A percentile compares a stretch with the other conserved stretches of the same genome.
phyloP scores from a whole-genome alignment of 2,888 invertebrate species.

The Troides aeacus region DNA sequence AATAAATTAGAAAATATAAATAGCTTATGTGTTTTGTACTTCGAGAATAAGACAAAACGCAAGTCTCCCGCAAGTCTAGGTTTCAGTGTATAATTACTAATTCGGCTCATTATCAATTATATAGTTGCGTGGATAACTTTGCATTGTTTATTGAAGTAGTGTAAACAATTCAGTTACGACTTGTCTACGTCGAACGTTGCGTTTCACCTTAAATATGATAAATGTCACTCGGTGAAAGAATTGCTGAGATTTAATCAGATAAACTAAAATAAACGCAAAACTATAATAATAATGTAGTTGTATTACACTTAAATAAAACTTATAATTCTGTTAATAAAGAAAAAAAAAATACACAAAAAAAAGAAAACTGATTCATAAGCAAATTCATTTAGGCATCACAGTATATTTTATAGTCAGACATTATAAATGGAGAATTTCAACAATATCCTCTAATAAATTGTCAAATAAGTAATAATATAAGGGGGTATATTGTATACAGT shows the following conservation, averaged over 20 bases:
- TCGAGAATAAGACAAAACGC: slow-evolving; percentile 65
- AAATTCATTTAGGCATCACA: slow-evolving; percentile 48
- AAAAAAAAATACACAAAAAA: slow-evolving; percentile 5
- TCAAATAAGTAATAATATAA: slow-evolving; percentile 40
- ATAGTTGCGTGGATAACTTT: slow-evolving; percentile 10
- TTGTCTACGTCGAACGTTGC: slow-evolving; percentile 31
- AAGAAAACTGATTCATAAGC: slow-evolving; percentile 39
- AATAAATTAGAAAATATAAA: slow-evolving; percentile 52
- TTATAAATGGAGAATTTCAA: slow-evolving; percentile 38
- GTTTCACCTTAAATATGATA: slow-evolving; percentile 33
- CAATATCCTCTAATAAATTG: slow-evolving; percentile 40
- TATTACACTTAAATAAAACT: slow-evolving; percentile 24
- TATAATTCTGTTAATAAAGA: slow-evolving; percentile 13
- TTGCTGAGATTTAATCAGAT: slow-evolving; percentile 67
- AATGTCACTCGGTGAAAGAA: slow-evolving; percentile 53
- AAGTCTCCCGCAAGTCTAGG: slow-evolving; percentile 31
- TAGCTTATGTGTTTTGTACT: slow-evolving; percentile 74
- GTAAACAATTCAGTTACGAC: slow-evolving; percentile 20
- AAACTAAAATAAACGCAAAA: slow-evolving; percentile 61
- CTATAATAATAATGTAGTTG: slow-evolving; percentile 45
- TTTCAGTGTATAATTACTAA: slow-evolving; percentile 3
- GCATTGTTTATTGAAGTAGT: neutral
- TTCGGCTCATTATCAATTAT: slow-evolving; percentile 6
- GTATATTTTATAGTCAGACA: slow-evolving; percentile 33
- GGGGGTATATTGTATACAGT: slow-evolving; percentile 70